phyloP scores from a whole-genome alignment of 2,888 invertebrate species.

The Rhagophthalmus giganteus region DNA sequence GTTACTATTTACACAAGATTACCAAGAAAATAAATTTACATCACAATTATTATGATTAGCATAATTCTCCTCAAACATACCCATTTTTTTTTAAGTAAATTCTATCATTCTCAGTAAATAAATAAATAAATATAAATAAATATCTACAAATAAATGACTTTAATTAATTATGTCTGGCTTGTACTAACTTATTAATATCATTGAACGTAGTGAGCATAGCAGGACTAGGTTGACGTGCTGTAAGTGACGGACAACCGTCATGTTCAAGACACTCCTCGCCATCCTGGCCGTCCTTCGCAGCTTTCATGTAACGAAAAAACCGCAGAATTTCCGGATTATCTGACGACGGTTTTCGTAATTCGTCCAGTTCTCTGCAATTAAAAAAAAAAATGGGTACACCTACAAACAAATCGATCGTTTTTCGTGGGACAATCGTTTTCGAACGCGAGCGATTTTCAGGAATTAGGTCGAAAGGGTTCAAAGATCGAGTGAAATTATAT shows the following conservation, averaged over 20 bases:
- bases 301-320: conserved; percentile 89
- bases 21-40: too few relatives aligned
- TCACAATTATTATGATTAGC: too few relatives aligned
- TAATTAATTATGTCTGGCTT: conserved; percentile 66
- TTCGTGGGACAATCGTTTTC: too few relatives aligned
- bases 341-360: conserved; percentile 79
- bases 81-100: too few relatives aligned
- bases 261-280: conserved; percentile 73
- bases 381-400: background rate
- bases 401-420: too few relatives aligned
- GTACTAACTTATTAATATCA: conserved; percentile 84
- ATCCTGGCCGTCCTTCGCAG: conserved; percentile 85
- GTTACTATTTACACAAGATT: too few relatives aligned
- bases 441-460: too few relatives aligned
- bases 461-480: too few relatives aligned
- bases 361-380: conserved; percentile 75
- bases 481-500: too few relatives aligned
- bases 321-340: conserved; percentile 86
- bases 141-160: conserved; percentile 18
- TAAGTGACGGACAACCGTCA: conserved; percentile 65
- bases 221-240: conserved; percentile 69
- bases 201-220: conserved; percentile 86
- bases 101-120: too few relatives aligned
- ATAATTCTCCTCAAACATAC: too few relatives aligned
- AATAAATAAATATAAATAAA: too few relatives aligned